Base-by-base conservation (phyloP, 2,888 invertebrate genomes). In the Athalia cordata region DNA sequence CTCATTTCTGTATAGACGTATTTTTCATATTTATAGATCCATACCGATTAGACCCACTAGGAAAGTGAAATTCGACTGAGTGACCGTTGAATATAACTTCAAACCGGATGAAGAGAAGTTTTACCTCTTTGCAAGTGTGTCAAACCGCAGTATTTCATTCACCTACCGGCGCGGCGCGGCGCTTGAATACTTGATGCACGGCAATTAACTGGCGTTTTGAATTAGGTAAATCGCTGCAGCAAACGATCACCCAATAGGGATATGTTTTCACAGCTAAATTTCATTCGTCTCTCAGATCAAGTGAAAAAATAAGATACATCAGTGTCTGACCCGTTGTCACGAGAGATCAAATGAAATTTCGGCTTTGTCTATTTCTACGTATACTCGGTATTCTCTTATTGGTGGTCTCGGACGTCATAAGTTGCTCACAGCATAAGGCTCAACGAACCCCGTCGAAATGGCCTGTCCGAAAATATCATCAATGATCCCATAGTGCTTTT, bases 141-240 rank as follows among this genome's bases (percentile, higher is more conserved):
- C 45, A 47, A 11, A 64, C 11, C 64, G 45, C 47, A 64, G 50
- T 15, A 50, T 50, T 67, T 50, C 47, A 67, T 47, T 15, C 67
- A 67, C 67, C 15, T 6, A 67, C 67, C 15, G 50, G 67, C 50
- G 50, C 6, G 29, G 29, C 2, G 29, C 29, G 29, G 2, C 29
- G 29, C 29, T 29, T 47, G 67, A 67, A 67, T 67, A 67, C 47
- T 67, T 67, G 8, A 67, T 6, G 50, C 11, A 4, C 29, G 2
- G 8, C 50, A 67, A 67, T 67, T 67, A 50, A 67, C 67, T 13
- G 49, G 4, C n/a, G 47, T 67, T 67, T 67, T 67, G 8, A 67
- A 67, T 50, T 67, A 9, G 13, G 13, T 15, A 49, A 50, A 8
- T 15, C 47, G 8, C 2, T 6, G 29, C 43, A n/a, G 47, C 47